Conservation (phyloP, 2,888 invertebrate genomes). For the Gerris lacustris region DNA sequence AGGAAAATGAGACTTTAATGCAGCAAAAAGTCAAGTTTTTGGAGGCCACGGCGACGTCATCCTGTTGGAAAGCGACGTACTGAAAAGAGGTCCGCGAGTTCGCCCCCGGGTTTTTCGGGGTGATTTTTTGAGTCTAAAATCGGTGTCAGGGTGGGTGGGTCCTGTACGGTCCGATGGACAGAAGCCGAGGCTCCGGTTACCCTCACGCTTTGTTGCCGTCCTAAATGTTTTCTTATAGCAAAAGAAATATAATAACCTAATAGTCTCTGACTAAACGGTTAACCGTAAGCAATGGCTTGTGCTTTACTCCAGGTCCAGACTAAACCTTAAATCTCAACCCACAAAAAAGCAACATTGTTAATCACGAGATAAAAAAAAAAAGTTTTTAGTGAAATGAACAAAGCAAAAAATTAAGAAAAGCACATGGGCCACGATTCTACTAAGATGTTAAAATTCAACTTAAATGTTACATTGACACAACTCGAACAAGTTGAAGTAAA, state of each 20-base stretch:
- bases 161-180: background rate
- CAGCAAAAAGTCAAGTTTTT: background rate
- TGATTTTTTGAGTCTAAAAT: background rate
- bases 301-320: background rate
- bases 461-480: too few relatives aligned
- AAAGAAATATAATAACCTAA: background rate
- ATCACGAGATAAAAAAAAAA: too few relatives aligned
- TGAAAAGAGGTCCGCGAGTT: background rate
- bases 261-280: background rate
- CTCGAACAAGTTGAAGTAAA: too few relatives aligned
- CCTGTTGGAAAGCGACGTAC: background rate
- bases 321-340: too few relatives aligned
- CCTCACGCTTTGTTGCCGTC: conserved; percentile 2
- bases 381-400: too few relatives aligned
- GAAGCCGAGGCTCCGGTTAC: background rate
- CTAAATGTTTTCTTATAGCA: background rate
- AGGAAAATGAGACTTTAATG: background rate
- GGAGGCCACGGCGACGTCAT: background rate
- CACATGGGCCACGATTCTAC: too few relatives aligned
- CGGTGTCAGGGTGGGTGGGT: conserved; percentile 1
- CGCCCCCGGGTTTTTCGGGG: background rate
- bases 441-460: too few relatives aligned
- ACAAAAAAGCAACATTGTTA: too few relatives aligned
- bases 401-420: too few relatives aligned
- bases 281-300: background rate